Evolutionary conservation across 2,113 vertebrate genomes (phyloP).

Genomic region (Mystacornis crossleyi): DNA sequence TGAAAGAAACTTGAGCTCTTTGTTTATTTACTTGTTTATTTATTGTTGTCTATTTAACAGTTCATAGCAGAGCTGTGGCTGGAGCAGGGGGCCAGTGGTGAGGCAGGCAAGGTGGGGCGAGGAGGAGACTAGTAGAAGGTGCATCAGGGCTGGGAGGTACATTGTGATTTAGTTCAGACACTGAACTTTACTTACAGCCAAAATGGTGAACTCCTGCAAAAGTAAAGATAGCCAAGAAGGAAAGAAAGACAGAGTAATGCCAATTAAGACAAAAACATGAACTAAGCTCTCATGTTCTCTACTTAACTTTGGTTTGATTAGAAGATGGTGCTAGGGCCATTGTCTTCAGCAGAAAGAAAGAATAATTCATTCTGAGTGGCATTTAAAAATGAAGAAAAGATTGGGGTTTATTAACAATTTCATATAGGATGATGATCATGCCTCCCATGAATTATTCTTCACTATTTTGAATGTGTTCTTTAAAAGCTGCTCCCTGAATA

Average conservation of each 20-base stretch:
- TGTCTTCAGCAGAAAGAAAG: neutral
- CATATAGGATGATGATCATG: neutral
- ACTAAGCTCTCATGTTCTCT: neutral
- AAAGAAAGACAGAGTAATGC: slow-evolving; percentile 83
- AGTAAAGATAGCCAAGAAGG: slow-evolving; percentile 86
- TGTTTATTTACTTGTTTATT: neutral
- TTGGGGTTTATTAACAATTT: neutral
- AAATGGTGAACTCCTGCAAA: slow-evolving; percentile 93
- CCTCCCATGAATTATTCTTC: neutral
- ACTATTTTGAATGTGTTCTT: neutral
- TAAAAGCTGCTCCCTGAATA: neutral
- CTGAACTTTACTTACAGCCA: slow-evolving; percentile 92
- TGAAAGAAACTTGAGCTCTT: neutral
- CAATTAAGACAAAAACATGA: slow-evolving; percentile 53
- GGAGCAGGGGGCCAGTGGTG: no score
- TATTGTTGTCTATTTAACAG: no score
- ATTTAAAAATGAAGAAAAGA: neutral
- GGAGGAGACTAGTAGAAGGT: no score
- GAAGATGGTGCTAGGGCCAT: neutral
- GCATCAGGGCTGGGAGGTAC: slow-evolving; percentile 67
- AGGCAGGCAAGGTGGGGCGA: no score
- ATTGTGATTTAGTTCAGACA: slow-evolving; percentile 70
- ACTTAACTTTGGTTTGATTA: neutral
- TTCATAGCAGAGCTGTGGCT: no score
- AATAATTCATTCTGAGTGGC: slow-evolving; percentile 29